Conservation (phyloP, 2,888 invertebrate genomes). For the Pyralis farinalis region DNA sequence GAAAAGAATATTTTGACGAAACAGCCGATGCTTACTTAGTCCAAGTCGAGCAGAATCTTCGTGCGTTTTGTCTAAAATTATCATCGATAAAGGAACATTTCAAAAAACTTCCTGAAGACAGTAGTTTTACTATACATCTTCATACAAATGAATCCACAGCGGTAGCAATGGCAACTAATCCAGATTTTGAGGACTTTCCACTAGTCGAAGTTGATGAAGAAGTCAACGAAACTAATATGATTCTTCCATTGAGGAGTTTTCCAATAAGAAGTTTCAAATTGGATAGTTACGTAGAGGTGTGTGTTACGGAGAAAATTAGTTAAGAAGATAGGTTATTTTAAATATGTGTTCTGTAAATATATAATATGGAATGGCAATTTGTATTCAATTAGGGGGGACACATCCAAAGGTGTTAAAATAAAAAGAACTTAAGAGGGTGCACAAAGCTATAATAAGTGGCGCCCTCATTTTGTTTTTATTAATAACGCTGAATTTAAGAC, state of each 20-base stretch:
- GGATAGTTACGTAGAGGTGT: constrained; percentile 56
- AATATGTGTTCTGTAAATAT: no score
- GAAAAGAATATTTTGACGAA: constrained; percentile 39
- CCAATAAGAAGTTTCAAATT: constrained; percentile 47
- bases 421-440: no score
- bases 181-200: constrained; percentile 69
- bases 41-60: constrained; percentile 81
- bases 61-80: constrained; percentile 82
- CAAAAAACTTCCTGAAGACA: constrained; percentile 70
- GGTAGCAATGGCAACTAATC: constrained; percentile 74
- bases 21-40: constrained; percentile 82
- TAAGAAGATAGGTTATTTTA: no score
- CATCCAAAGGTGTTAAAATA: no score
- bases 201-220: constrained; percentile 49
- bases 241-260: constrained; percentile 58
- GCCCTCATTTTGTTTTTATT: no score
- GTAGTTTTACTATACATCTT: constrained; percentile 82
- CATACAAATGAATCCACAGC: constrained; percentile 82
- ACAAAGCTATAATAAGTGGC: no score
- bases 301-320: no score
- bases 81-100: constrained; percentile 69
- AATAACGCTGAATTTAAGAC: no score
- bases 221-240: constrained; percentile 33
- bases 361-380: no score
- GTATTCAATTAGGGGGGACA: no score